A percentile compares a stretch with the other conserved stretches of the same genome.
These are phyloP conservation scores for Diachrysia chrysitis DNA, from an alignment of 2,888 invertebrate genomes.

Conservation along the genomic window DNA sequence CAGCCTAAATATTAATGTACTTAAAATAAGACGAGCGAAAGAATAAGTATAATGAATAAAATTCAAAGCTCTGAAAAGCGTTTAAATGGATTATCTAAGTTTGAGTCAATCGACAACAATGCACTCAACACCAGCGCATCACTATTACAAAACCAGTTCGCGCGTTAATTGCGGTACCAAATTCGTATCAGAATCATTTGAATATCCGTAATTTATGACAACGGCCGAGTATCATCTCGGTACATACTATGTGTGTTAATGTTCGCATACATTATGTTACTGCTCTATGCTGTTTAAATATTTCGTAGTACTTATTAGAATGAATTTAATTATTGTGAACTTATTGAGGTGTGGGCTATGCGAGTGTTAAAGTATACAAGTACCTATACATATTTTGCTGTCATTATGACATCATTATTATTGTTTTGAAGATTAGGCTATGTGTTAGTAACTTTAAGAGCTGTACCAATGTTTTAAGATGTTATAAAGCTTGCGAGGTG, in stretches of 20 bases:
- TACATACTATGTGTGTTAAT: slow-evolving; percentile 75
- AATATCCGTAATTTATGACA: slow-evolving; percentile 87
- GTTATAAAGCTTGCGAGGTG: too few relatives aligned
- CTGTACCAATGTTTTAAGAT: too few relatives aligned
- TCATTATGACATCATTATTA: not conserved
- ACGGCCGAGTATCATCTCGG: slow-evolving; percentile 83
- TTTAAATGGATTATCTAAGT: not conserved
- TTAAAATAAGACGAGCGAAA: too few relatives aligned
- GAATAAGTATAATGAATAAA: too few relatives aligned
- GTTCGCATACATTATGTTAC: slow-evolving; percentile 78
- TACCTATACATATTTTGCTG: not conserved
- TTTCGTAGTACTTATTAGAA: slow-evolving; percentile 22
- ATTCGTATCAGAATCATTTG: slow-evolving; percentile 87
- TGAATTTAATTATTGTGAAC: not conserved
- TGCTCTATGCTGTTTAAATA: slow-evolving; percentile 58
- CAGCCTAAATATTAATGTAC: too few relatives aligned
- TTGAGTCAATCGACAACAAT: slow-evolving; percentile 46
- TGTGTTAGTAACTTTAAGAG: not conserved
- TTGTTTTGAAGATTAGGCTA: not conserved
- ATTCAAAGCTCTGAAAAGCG: not conserved
- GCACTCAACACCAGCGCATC: slow-evolving; percentile 61
- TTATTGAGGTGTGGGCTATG: not conserved
- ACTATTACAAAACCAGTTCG: slow-evolving; percentile 82
- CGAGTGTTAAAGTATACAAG: too few relatives aligned
- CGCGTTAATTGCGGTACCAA: slow-evolving; percentile 88